Evolutionary conservation across 2,113 vertebrate species (phyloP).

Genomic region (Chionis minor): DNA sequence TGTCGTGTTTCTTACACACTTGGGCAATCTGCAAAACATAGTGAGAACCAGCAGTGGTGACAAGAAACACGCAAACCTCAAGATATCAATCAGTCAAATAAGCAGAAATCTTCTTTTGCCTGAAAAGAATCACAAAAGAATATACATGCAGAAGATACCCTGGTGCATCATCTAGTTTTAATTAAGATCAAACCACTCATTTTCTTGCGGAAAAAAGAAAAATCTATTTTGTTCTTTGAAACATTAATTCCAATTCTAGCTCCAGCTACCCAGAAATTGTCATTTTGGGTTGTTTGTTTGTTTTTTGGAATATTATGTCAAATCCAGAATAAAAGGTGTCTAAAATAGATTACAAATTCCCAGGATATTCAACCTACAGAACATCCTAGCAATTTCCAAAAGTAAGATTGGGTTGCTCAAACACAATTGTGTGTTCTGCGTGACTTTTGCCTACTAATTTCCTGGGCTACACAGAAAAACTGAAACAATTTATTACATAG

Average conservation of each 20-base stretch:
- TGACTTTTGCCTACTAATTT: not conserved
- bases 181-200: not conserved
- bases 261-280: not conserved
- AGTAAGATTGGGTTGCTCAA: not conserved
- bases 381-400: not conserved
- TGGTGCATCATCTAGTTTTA: not conserved
- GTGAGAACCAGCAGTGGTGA: not conserved
- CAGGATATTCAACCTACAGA: not conserved
- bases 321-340: not conserved
- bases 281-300: not conserved
- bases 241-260: not conserved
- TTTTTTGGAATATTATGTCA: not conserved
- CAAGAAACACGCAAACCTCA: not conserved
- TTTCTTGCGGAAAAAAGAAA: not conserved
- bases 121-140: not conserved
- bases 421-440: not conserved
- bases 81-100: not conserved
- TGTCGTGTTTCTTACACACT: slow-evolving; percentile 71
- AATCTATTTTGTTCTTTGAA: not conserved
- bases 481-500: not conserved
- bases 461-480: not conserved
- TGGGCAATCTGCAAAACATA: slow-evolving; percentile 80
- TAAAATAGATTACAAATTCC: not conserved
- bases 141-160: not conserved
- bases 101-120: not conserved